Conservation (phyloP, 35 echinoderm and acorn worm species). For the Eucidaris tribuloides region DNA sequence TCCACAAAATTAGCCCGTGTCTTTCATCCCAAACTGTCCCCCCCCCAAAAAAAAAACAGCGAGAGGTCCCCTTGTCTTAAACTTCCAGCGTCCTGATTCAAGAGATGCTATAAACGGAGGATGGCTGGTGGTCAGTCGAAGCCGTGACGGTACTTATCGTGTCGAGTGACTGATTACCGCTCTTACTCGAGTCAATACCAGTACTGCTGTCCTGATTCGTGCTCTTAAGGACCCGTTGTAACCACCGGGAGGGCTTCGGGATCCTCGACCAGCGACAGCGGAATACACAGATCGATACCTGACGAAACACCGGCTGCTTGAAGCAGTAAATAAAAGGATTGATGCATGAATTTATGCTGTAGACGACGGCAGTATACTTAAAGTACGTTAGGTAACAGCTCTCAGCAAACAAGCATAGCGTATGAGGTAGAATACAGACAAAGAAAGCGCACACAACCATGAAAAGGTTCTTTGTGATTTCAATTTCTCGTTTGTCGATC, state of each 20-base stretch:
- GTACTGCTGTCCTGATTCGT: no score
- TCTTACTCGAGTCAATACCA: no score
- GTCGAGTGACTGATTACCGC: no score
- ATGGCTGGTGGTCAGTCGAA: no score
- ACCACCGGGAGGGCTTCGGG: background rate
- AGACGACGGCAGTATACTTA: slow-evolving; percentile 14
- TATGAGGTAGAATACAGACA: slow-evolving; percentile 15
- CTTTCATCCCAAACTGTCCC: no score
- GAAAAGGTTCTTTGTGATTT: slow-evolving; percentile 24
- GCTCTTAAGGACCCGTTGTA: background rate
- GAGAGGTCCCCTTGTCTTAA: no score
- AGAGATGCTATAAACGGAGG: no score
- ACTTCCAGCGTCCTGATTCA: no score
- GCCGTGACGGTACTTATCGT: no score
- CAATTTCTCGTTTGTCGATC: slow-evolving; percentile 17
- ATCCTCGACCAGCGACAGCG: background rate
- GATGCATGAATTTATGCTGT: slow-evolving; percentile 18
- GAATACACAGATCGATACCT: background rate
- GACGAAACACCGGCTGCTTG: slow-evolving; percentile 3
- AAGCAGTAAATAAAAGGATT: slow-evolving; percentile 31
- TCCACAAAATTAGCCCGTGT: no score
- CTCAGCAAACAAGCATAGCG: background rate
- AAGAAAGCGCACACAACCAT: slow-evolving; percentile 9
- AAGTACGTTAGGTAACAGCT: slow-evolving; percentile 11
- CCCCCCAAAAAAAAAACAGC: no score